Evolutionary conservation across 2,113 vertebrate genomes (phyloP).

Genomic region (Potamarius usumacintae): DNA sequence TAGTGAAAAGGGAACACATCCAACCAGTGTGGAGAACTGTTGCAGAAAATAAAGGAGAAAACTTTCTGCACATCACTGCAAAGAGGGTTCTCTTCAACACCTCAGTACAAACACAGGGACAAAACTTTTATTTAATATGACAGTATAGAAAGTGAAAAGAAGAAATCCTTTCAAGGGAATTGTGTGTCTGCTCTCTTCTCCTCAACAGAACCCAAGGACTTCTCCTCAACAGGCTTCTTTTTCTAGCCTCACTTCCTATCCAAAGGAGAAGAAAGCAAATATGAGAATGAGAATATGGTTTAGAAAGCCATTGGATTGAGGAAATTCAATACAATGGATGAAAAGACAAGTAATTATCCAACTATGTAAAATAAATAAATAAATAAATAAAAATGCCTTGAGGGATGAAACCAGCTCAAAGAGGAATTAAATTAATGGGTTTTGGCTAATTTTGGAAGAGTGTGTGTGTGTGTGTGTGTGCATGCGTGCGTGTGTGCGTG

Average conservation of each 20-base stretch:
- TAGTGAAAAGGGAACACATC: background rate
- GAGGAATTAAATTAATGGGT: conserved; percentile 29
- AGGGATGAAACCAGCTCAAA: conserved; percentile 24
- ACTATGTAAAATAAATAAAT: conserved; percentile 5
- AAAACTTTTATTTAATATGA: background rate
- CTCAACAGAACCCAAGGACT: background rate
- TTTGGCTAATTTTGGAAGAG: conserved; percentile 19
- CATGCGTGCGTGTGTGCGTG: conserved; percentile 7
- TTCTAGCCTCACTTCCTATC: conserved; percentile 16
- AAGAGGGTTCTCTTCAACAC: background rate
- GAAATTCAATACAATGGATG: background rate
- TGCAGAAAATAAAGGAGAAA: background rate
- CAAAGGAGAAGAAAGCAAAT: conserved; percentile 23
- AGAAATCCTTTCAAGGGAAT: background rate
- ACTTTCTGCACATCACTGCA: background rate
- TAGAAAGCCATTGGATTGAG: background rate
- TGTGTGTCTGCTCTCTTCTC: background rate
- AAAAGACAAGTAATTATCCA: conserved; percentile 19
- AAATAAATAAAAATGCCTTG: background rate
- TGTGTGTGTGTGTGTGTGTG: background rate
- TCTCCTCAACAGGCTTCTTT: background rate
- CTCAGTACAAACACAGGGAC: background rate
- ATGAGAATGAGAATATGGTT: conserved; percentile 22
- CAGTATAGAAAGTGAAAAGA: background rate
- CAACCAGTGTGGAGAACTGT: background rate